Conservation (phyloP, 1,140 invertebrate species). For the Neelides sp. region DNA sequence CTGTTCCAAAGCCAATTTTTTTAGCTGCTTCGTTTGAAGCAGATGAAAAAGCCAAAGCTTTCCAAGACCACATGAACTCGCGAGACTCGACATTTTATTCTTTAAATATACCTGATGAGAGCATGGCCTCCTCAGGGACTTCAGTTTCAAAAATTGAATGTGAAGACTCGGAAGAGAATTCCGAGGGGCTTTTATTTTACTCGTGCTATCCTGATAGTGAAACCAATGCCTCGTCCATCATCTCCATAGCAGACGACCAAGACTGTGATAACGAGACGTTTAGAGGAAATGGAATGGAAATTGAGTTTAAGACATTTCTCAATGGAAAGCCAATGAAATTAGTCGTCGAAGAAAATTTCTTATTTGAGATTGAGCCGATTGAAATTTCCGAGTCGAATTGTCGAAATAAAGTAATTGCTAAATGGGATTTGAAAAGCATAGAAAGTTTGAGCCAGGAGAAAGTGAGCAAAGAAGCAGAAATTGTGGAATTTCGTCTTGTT, state of each 20-base stretch:
- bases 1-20: no score
- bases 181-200: neutral
- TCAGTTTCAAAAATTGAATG: neutral
- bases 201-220: neutral
- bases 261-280: neutral
- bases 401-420: slow-evolving; percentile 3
- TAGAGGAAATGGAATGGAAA: neutral
- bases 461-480: slow-evolving; percentile 21
- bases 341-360: slow-evolving; percentile 14
- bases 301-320: slow-evolving; percentile 21
- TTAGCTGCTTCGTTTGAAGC: no score
- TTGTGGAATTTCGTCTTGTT: slow-evolving; percentile 20
- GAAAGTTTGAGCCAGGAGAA: slow-evolving; percentile 16
- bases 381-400: slow-evolving; percentile 2
- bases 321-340: slow-evolving; percentile 17
- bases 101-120: no score
- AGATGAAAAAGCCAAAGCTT: no score
- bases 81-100: slow-evolving; percentile 3
- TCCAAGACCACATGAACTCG: no score
- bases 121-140: no score
- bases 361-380: slow-evolving; percentile 20
- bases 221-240: neutral
- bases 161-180: no score
- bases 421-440: slow-evolving; percentile 26
- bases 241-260: neutral